Conservation (phyloP, 2,113 vertebrate species). For the Sula dactylatra region DNA sequence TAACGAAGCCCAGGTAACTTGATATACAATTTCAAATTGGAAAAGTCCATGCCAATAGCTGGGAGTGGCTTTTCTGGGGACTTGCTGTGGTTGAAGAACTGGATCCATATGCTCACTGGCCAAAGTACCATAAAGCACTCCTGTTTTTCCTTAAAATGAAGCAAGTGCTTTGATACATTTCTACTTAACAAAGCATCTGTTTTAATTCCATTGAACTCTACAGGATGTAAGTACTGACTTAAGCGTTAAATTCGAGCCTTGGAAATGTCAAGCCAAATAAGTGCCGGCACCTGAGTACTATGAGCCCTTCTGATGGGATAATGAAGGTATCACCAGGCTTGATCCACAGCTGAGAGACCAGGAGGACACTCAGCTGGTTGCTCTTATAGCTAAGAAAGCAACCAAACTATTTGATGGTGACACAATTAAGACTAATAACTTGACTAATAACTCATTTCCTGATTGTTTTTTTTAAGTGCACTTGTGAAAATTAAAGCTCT, state of each 20-base stretch:
- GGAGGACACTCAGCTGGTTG: background rate
- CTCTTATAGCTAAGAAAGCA: background rate
- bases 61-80: background rate
- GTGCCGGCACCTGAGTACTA: background rate
- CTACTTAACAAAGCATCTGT: background rate
- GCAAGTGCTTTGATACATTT: background rate
- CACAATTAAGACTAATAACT: constrained; percentile 41
- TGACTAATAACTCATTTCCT: constrained; percentile 50
- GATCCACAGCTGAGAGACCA: background rate
- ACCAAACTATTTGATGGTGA: constrained; percentile 25
- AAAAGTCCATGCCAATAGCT: background rate
- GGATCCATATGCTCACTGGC: background rate
- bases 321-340: background rate
- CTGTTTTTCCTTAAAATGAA: background rate
- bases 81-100: background rate
- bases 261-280: background rate
- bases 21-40: constrained; percentile 28
- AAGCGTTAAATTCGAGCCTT: background rate
- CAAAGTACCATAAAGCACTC: background rate
- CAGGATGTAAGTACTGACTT: background rate
- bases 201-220: background rate
- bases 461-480: constrained; percentile 54
- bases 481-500: constrained; percentile 58
- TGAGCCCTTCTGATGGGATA: background rate
- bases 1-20: constrained; percentile 16